Base-by-base conservation (phyloP, 2,113 vertebrate species). In the Campylorhamphus procurvoides region DNA sequence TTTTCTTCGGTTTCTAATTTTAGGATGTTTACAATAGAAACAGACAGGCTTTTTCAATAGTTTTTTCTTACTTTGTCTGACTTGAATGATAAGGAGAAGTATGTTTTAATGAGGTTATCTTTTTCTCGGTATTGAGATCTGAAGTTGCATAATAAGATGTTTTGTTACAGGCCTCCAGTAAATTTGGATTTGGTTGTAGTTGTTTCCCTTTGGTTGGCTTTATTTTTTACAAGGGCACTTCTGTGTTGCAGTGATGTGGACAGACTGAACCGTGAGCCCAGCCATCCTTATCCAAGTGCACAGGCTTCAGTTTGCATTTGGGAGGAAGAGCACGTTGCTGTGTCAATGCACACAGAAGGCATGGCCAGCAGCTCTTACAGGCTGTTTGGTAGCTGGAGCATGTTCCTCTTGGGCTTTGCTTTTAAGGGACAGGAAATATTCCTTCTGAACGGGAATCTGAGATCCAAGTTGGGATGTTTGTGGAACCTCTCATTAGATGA, bases 291-390 rank as follows among this genome's bases (percentile, higher is more conserved):
- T n/a, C 73, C 35, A 78, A 0, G 33, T 62, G 23, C 58, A 19
- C 14, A 58, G 22, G 49, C 37, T 72, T 84, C 35, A 18, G 4
- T 78, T 84, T 68, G 24, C 14, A 4, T 68, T 89, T 87, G 23
- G 35, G 31, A 56, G 49, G 35, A 37, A 72, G 69, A 73, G 18
- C 18, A 6, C 52, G 23, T 39, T 44, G 25, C 8, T 42, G 3
- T 18, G 22, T 59, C 35, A 67, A 22, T 35, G 22, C 1, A 8
- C 22, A 14, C 0, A 3, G 59, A 64, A 25, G 3, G 3, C 28
- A 14, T n/a, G 49, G 55, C 33, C 44, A 44, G 31, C 37, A 42
- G 59, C 3, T 68, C 14, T 49, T 50, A 44, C 29, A 75, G 23
- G 11, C 20, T 7, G 8, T 12, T 78, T 74, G 39, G 62, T 87